These are phyloP conservation scores for Heterodera carotae DNA, from an alignment of 1,140 invertebrate species.

Conservation along the genomic window DNA sequence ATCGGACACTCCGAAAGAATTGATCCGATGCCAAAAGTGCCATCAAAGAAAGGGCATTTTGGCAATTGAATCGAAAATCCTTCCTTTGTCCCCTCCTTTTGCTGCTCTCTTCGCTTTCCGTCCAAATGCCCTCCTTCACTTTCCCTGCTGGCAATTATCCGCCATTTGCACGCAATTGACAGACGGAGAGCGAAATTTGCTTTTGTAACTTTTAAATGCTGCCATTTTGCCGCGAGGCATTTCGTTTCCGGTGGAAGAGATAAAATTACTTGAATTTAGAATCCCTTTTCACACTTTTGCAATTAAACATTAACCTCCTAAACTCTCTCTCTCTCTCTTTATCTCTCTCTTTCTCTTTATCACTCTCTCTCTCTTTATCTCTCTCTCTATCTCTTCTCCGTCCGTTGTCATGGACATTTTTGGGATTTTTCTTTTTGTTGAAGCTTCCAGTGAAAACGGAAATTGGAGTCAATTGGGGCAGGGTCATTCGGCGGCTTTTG, in stretches of 20 bases:
- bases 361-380: not conserved
- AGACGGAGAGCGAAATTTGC: not conserved
- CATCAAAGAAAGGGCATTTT: too few relatives aligned
- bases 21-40: too few relatives aligned
- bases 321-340: not conserved
- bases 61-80: too few relatives aligned
- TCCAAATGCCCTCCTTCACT: not conserved
- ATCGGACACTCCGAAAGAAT: too few relatives aligned
- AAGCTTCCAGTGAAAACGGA: not conserved
- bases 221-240: too few relatives aligned
- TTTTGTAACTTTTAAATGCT: too few relatives aligned
- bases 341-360: not conserved
- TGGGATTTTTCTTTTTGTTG: not conserved
- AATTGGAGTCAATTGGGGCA: not conserved
- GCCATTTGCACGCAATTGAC: not conserved
- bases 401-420: conserved; percentile 12
- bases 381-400: not conserved
- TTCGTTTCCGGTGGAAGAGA: too few relatives aligned
- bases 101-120: not conserved
- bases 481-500: not conserved
- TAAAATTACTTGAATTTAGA: not conserved
- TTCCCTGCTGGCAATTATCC: not conserved
- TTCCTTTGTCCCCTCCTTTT: not conserved
- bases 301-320: conserved; percentile 2
- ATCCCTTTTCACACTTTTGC: not conserved